phyloP scores from a whole-genome alignment of 2,113 vertebrate genomes.

The Myrmecophaga tridactyla region DNA sequence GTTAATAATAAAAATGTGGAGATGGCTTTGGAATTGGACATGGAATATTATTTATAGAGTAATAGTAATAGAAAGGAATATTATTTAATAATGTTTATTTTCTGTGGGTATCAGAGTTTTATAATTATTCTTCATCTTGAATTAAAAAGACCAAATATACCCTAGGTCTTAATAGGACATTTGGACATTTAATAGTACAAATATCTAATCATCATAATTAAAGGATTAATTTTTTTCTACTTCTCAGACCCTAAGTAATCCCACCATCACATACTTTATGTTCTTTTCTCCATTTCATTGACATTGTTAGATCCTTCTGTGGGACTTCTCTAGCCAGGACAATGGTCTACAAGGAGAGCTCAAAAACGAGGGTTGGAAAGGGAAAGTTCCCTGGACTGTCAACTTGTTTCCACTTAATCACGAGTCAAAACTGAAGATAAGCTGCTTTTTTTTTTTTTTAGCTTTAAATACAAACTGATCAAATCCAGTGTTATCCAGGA shows the following conservation, averaged over 20 bases:
- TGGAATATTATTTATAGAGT: too few relatives aligned
- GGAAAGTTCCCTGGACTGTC: background rate
- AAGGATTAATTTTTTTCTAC: background rate
- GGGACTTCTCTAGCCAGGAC: background rate
- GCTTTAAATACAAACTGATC: background rate
- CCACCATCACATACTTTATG: background rate
- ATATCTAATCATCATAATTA: background rate
- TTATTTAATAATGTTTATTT: too few relatives aligned
- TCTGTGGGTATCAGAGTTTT: too few relatives aligned
- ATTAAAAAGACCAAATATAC: too few relatives aligned
- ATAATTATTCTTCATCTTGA: too few relatives aligned
- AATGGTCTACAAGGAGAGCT: background rate
- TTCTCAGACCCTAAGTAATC: background rate
- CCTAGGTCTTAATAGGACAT: too few relatives aligned
- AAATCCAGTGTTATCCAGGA: background rate
- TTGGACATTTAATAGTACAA: background rate
- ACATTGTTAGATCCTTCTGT: background rate
- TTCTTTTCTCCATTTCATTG: too few relatives aligned
- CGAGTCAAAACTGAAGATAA: background rate
- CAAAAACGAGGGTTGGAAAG: background rate
- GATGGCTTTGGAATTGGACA: too few relatives aligned
- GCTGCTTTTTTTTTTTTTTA: too few relatives aligned
- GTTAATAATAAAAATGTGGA: too few relatives aligned
- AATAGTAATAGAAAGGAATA: too few relatives aligned
- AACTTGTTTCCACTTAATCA: background rate